Evolutionary conservation across 2,797 vertebrate species (phyloP), one percentile per base, ranked within the genome.

Genomic region (Megaceryle alcyon): DNA sequence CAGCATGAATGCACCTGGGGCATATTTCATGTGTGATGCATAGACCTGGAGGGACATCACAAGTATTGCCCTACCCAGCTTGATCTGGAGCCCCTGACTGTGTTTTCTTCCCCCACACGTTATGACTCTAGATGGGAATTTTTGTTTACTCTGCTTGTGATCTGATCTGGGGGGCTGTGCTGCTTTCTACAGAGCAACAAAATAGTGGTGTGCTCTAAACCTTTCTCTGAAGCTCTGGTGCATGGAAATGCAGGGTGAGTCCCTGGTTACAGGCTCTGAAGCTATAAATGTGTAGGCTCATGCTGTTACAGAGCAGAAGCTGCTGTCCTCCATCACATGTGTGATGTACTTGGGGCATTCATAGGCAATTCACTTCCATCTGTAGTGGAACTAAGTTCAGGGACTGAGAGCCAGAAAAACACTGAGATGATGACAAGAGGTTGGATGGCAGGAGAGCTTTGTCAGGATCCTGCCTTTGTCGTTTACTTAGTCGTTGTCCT

Each of bases 201-300:
- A 46, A 12, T 16, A 33, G 0, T 64, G 66, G 8, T 70, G 78
- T 78, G 49, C 61, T 71, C 61, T 46, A 69, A 33, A 44, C 14
- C 13, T 53, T 89, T 16, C 20, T 82, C 63, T 72, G 53, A 23
- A 56, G 31, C 31, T 84, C 28, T 41, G 69, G 54, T 31, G 31
- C 1, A 0, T 33, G 37, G 29, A 73, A 48, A 15, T 49, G 5
- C 13, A 31, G 93, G 46, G 10, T 29, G 56, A 51, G 39, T 18
- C 33, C 19, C 33, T 70, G 39, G 3, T n/a, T 69, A 20, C 14
- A 18, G 53, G 25, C n/a, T 22, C 64, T 41, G 84, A 63, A 70
- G 60, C 13, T 68, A 10, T 1, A 4, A 4, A 39, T 5, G 51
- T 1, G 0, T 33, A 41, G 51, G 61, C 19, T 81, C 5, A 0